A percentile compares a stretch with the other conserved stretches of the same genome.
phyloP scores from a whole-genome alignment of 2,113 vertebrate genomes.

The Chelonoidis abingdonii region DNA sequence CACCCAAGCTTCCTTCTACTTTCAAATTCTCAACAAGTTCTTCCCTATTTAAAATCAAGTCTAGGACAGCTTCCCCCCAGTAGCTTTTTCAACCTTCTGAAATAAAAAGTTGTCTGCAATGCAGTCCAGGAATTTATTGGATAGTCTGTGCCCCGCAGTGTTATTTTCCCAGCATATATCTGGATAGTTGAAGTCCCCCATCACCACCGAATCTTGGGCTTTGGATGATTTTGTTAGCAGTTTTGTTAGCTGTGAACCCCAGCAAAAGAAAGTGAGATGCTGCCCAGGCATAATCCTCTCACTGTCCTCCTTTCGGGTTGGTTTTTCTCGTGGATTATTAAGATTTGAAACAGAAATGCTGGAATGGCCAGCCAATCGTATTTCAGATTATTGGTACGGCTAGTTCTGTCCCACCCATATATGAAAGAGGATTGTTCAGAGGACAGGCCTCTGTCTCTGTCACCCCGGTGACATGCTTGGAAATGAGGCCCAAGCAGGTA shows the following conservation, averaged over 20 bases:
- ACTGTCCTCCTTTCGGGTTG: background rate
- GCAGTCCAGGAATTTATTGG: too few species aligned
- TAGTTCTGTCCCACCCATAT: background rate
- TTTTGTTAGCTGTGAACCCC: background rate
- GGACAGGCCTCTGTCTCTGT: background rate
- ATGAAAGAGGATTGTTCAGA: background rate
- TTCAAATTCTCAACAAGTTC: too few species aligned
- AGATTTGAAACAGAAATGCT: background rate
- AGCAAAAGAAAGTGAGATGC: background rate
- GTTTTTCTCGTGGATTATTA: background rate
- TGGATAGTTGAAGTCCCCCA: too few species aligned
- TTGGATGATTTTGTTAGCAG: too few species aligned
- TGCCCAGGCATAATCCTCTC: background rate
- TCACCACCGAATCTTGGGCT: too few species aligned
- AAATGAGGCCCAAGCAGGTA: fast-evolving
- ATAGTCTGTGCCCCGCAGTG: too few species aligned
- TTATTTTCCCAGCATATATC: too few species aligned
- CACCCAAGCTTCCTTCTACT: too few species aligned
- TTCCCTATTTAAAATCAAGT: too few species aligned
- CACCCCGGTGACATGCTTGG: fast-evolving
- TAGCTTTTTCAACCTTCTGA: too few species aligned
- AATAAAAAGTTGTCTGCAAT: too few species aligned
- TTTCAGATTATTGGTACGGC: background rate
- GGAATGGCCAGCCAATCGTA: background rate
- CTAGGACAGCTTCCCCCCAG: too few species aligned